phyloP scores from a whole-genome alignment of 2,113 vertebrate genomes.

The Sylvia atricapilla region DNA sequence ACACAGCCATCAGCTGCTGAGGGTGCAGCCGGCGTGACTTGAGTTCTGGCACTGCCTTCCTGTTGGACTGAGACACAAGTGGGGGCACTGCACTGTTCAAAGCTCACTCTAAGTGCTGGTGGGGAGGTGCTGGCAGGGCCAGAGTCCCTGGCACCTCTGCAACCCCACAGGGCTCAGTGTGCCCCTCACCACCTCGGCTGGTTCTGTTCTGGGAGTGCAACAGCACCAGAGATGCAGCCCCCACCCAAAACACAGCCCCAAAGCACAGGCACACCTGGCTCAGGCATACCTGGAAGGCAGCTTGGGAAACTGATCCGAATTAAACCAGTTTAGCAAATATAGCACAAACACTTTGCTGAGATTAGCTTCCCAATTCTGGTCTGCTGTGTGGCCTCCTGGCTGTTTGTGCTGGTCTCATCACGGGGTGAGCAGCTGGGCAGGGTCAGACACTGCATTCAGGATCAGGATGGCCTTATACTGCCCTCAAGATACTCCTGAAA shows the following conservation, averaged over 20 bases:
- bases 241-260: neutral
- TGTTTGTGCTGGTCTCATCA: neutral
- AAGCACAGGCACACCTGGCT: neutral
- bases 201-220: neutral
- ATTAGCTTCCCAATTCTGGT: neutral
- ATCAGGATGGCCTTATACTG: neutral
- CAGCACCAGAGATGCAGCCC: neutral
- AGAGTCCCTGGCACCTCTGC: neutral
- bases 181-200: accelerated
- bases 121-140: neutral
- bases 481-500: neutral
- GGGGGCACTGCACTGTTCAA: neutral
- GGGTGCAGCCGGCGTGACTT: neutral
- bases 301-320: neutral
- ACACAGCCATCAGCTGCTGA: neutral
- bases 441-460: neutral
- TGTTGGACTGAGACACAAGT: neutral
- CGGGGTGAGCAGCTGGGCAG: neutral
- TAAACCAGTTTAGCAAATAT: neutral
- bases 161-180: accelerated
- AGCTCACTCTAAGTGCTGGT: neutral
- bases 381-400: neutral
- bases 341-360: neutral
- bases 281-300: neutral
- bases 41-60: neutral